Evolutionary conservation across 2,797 vertebrate genomes (phyloP).

Genomic region (Lutjanus argentimaculatus): DNA sequence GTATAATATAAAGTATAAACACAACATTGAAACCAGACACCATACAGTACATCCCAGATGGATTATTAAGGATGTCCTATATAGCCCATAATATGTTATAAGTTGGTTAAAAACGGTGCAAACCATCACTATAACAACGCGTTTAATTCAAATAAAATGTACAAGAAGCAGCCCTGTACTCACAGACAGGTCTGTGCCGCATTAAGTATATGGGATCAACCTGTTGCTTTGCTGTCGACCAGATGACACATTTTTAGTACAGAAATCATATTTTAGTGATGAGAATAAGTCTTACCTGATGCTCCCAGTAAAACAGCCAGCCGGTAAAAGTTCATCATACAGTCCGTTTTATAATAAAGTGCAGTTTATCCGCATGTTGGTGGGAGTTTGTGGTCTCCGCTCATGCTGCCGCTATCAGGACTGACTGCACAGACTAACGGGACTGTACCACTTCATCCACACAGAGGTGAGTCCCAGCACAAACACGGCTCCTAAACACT

Average conservation of each 20-base stretch:
- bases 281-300: conserved; percentile 72
- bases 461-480: conserved; percentile 48
- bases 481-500: not conserved
- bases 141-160: not conserved
- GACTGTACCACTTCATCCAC: conserved; percentile 80
- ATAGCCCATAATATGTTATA: not conserved
- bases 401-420: conserved; percentile 37
- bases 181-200: not conserved
- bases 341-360: conserved; percentile 51
- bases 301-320: conserved; percentile 76
- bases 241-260: not conserved
- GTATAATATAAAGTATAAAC: not conserved
- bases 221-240: conserved; percentile 72
- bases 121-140: not conserved
- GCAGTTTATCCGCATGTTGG: conserved; percentile 67
- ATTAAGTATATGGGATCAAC: conserved; percentile 63
- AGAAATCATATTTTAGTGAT: not conserved
- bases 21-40: not conserved
- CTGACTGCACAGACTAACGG: conserved; percentile 63
- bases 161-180: not conserved
- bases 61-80: not conserved
- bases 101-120: not conserved
- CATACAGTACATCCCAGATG: not conserved
- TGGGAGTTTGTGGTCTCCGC: conserved; percentile 42
- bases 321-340: conserved; percentile 78